These are phyloP conservation scores for Pristiophorus japonicus DNA, from an alignment of 2,113 vertebrate genomes.

Conservation along the genomic window DNA sequence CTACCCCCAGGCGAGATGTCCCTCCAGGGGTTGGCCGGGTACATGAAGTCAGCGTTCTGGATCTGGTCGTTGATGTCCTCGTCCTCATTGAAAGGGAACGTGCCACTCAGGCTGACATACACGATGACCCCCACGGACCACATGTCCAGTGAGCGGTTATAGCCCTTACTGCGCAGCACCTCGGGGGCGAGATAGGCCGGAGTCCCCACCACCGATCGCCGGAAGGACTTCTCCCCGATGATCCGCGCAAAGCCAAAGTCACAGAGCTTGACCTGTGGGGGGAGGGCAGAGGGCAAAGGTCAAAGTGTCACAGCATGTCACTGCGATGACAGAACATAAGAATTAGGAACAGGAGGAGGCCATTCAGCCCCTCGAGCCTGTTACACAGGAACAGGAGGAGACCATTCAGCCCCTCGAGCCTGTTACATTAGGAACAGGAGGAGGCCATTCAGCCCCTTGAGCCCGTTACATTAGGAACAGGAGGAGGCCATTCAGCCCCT, in stretches of 20 bases:
- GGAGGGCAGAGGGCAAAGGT: no score
- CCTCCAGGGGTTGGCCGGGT: constrained; percentile 82
- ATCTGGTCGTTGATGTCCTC: constrained; percentile 92
- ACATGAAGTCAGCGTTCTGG: constrained; percentile 89
- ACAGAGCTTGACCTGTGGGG: constrained; percentile 89
- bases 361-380: no score
- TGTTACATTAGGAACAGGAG: no score
- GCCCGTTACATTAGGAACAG: no score
- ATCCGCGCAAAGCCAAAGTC: constrained; percentile 89
- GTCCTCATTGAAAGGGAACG: constrained; percentile 60
- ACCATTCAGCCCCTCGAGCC: no score
- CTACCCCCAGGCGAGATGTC: constrained; percentile 74
- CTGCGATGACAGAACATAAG: no score
- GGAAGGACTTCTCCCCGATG: constrained; percentile 86
- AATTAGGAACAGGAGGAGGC: no score
- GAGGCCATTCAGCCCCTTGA: no score
- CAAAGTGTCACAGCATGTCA: no score
- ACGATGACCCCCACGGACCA: constrained; percentile 90
- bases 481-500: no score
- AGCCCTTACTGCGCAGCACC: constrained; percentile 83
- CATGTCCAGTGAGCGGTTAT: constrained; percentile 88
- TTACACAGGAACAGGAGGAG: no score
- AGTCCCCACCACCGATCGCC: constrained; percentile 84
- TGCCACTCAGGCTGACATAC: constrained; percentile 78
- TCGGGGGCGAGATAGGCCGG: constrained; percentile 54